Base-by-base conservation (phyloP, 2,797 vertebrate genomes). In the Numenius phaeopus region DNA sequence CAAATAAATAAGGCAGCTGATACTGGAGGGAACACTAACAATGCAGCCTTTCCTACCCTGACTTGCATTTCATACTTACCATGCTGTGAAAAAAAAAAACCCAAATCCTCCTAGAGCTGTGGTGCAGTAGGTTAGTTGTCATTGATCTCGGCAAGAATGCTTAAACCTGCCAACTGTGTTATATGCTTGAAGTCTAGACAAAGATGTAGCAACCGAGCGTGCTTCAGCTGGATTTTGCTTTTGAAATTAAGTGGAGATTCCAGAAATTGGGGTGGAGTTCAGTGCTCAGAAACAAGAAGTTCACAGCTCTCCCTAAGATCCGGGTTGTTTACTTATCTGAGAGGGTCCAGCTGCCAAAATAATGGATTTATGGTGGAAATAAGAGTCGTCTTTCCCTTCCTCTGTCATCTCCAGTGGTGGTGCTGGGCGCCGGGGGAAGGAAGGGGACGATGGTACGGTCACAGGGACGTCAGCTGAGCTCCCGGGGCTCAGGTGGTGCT, bases 101-200 rank as follows among this genome's bases (percentile, higher is more conserved):
- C 77, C 65, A 76, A 52, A 70, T 40, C 62, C 78, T 91, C n/a
- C 65, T 11, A 7, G 76, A 89, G 5, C 1, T 39, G 91, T 34
- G 65, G 72, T 78, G 90, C 87, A 42, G 93, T 61, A 47, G 39
- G 72, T 80, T 88, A 8, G 49, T 75, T 79, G 85, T 72, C 87
- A 57, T 7, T 87, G 93, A 80, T 91, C 91, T 87, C 40, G 4
- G 75, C 76, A 65, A 75, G 93, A 92, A 55, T 2, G 65, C 82
- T 78, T 21, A 26, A 66, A 67, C 57, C 89, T 95, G 96, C 90
- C 96, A 95, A 90, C 54, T 95, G 88, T 90, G 94, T 58, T 75
- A 82, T 2, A 32, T 76, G 92, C 90, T 82, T 30, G 77, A 55
- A 61, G 90, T 94, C 90, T 87, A 92, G 96, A 92, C 89, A 5